Evolutionary conservation across 2,888 invertebrate species (phyloP), one percentile per base, ranked within the genome.

Genomic region (Hemithea aestivaria): DNA sequence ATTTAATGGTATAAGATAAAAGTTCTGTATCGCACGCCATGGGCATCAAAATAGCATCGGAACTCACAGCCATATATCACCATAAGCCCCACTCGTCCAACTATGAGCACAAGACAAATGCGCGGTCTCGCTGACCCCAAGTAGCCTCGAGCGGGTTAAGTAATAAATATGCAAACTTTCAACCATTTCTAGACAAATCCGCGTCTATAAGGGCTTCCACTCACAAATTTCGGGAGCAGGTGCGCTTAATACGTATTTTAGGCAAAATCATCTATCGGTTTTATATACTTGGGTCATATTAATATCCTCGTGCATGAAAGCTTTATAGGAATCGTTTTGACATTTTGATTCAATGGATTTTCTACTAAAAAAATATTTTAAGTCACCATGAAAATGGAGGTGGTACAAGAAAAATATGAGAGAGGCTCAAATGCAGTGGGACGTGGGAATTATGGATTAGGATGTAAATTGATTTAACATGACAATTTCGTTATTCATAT

Each of bases 91-190:
- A 49, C 58, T 56, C 59, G 56, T 58, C 54, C 48, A 55, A 56
- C 53, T 54, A 62, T 61, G 56, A 64, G 53, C 58, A 46, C 50
- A 56, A 61, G 66, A 66, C 61, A 65, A 60, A 63, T 62, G 56
- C 55, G 46, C 50, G 68, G 55, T 51, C 56, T 46, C 57, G 51
- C 51, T 55, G 58, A 58, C 62, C 59, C 55, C 45, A 36, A 47
- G 58, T 55, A 53, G 56, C 60, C 57, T 48, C 53, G 50, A 47
- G 52, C 46, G 60, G 73, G 72, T 76, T 77, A 62, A 66, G 65
- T 65, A 67, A 78, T 80, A 77, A 80, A 77, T 78, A 77, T 77
- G 78, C 75, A 74, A 77, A 80, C 69, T 82, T 79, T 70, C 69
- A 58, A 67, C 62, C 66, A 72, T 71, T 70, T 72, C 70, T 66